Conservation (phyloP, 1,140 invertebrate genomes). For the Lordiphosa mommai region DNA sequence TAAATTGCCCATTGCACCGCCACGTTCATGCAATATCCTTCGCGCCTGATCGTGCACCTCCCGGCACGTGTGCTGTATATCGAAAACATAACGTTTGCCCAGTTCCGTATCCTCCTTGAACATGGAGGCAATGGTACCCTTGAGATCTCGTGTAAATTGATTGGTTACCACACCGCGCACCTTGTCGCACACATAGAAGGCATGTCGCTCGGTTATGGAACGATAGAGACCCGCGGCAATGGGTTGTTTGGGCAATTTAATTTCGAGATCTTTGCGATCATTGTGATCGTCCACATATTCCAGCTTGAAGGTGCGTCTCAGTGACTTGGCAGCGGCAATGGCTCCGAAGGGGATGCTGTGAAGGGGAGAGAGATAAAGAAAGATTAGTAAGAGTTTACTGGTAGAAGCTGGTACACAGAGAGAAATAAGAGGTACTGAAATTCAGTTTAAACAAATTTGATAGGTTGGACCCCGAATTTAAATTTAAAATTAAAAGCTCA, state of each 20-base stretch:
- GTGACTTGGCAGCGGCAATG: slow-evolving; percentile 89
- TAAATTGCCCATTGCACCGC: slow-evolving; percentile 75
- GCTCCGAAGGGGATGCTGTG: slow-evolving; percentile 90
- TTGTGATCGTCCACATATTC: slow-evolving; percentile 87
- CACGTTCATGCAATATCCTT: slow-evolving; percentile 84
- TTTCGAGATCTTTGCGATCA: slow-evolving; percentile 85
- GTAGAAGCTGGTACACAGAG: too few species aligned
- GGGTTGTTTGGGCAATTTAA: slow-evolving; percentile 89
- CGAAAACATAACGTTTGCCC: slow-evolving; percentile 93
- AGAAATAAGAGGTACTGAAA: too few species aligned
- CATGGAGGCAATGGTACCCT: slow-evolving; percentile 94
- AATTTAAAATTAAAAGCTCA: too few species aligned
- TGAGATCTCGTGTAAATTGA: slow-evolving; percentile 92
- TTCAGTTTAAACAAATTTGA: too few species aligned
- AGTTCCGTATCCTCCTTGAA: slow-evolving; percentile 93
- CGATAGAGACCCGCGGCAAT: slow-evolving; percentile 90
- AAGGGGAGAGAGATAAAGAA: slow-evolving; percentile 27
- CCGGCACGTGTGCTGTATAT: slow-evolving; percentile 91
- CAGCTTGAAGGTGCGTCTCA: slow-evolving; percentile 87
- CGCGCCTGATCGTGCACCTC: slow-evolving; percentile 93
- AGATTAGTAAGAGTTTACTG: not conserved
- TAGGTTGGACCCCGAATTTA: too few species aligned
- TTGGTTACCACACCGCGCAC: slow-evolving; percentile 92
- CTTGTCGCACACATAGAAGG: slow-evolving; percentile 95
- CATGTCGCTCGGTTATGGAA: slow-evolving; percentile 94